A percentile compares a stretch with the other conserved stretches of the same genome.
phyloP scores from a whole-genome alignment of 2,113 vertebrate species.

The Tachysurus fulvidraco region DNA sequence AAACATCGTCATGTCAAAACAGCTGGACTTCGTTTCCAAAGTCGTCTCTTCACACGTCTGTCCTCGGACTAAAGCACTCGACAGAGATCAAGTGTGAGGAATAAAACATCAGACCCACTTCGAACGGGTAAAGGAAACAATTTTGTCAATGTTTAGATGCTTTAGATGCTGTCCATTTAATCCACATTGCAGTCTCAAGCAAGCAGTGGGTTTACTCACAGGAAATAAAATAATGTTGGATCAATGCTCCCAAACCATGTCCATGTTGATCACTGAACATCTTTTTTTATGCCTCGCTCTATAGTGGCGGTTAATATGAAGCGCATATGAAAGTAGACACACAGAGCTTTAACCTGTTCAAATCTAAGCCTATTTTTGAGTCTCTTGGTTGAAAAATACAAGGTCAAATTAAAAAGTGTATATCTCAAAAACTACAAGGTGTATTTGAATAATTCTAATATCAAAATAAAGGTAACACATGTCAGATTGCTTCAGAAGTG shows the following conservation, averaged over 20 bases:
- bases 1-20: background rate
- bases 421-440: too few species aligned
- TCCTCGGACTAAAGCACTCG: background rate
- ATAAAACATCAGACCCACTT: background rate
- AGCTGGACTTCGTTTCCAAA: slow-evolving; percentile 7
- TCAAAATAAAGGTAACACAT: too few species aligned
- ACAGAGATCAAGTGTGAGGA: background rate
- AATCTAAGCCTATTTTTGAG: too few species aligned
- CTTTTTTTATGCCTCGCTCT: too few species aligned
- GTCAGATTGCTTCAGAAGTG: too few species aligned
- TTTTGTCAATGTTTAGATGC: background rate
- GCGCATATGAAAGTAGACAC: too few species aligned
- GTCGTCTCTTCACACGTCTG: background rate
- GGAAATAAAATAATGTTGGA: background rate
- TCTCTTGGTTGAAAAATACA: too few species aligned
- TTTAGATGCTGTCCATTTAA: background rate
- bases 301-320: too few species aligned
- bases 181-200: background rate
- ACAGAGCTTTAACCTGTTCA: too few species aligned
- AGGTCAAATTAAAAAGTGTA: too few species aligned
- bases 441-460: too few species aligned
- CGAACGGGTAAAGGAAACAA: background rate
- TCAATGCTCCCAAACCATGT: background rate
- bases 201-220: background rate
- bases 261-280: too few species aligned